phyloP scores from a whole-genome alignment of 2,888 invertebrate genomes.

The Drosophila paranaensis region DNA sequence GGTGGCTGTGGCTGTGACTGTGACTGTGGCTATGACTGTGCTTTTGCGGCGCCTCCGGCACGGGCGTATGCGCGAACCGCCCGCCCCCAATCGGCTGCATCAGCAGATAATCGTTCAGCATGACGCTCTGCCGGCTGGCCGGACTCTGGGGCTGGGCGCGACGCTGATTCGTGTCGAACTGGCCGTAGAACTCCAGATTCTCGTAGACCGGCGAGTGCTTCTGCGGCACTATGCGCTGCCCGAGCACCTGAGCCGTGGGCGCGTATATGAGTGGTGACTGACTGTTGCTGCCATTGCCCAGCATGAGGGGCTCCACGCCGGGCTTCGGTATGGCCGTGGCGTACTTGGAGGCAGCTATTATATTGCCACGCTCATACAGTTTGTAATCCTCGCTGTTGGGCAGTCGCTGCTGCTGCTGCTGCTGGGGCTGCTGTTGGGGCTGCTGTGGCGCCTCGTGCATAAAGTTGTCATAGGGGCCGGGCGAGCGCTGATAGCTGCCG shows the following conservation, averaged over 20 bases:
- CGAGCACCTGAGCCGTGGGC: conserved; percentile 63
- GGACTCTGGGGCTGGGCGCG: conserved; percentile 91
- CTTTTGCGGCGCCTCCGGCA: conserved; percentile 83
- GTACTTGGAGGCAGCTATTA: conserved; percentile 91
- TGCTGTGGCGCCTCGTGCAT: conserved; percentile 81
- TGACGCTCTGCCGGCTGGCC: conserved; percentile 75
- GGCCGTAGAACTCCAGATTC: conserved; percentile 92
- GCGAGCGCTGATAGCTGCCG: conserved; percentile 71
- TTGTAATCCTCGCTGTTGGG: conserved; percentile 86
- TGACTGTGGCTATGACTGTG: conserved; percentile 15
- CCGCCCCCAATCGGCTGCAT: conserved; percentile 84
- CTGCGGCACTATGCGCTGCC: conserved; percentile 81
- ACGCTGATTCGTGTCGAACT: conserved; percentile 85
- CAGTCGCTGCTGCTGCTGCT: conserved; percentile 87
- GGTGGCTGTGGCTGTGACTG: conserved; percentile 3
- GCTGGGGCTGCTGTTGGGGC: conserved; percentile 86
- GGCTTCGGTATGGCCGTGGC: conserved; percentile 89
- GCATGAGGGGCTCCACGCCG: conserved; percentile 25
- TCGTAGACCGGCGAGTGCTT: conserved; percentile 89
- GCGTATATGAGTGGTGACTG: conserved; percentile 61
- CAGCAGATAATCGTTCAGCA: conserved; percentile 85
- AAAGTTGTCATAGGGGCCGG: conserved; percentile 74
- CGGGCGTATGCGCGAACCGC: conserved; percentile 85
- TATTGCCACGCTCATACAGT: conserved; percentile 89
- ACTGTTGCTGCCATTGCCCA: conserved; percentile 39